Evolutionary conservation across 2,888 invertebrate species (phyloP).

Genomic region (Miltochrista miniata): DNA sequence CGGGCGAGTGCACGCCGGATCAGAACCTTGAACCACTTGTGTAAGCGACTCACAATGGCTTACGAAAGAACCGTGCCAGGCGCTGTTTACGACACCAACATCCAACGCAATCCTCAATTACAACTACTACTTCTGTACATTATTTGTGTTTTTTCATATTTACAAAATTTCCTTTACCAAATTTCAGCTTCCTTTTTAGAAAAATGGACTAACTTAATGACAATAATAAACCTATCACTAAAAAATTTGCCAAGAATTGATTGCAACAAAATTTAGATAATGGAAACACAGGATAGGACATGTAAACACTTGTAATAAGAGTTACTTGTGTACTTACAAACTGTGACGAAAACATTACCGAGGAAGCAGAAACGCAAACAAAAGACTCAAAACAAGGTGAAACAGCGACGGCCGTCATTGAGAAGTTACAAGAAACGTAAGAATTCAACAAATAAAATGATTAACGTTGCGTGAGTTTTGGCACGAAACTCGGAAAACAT

Average conservation of each 20-base stretch:
- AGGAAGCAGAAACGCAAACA: constrained; percentile 63
- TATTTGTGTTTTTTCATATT: constrained; percentile 23
- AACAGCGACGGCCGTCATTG: constrained; percentile 33
- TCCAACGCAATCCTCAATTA: constrained; percentile 63
- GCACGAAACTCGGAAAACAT: constrained; percentile 54
- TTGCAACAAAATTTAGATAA: constrained; percentile 19
- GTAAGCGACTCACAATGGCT: constrained; percentile 77
- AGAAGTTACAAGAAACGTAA: constrained; percentile 38
- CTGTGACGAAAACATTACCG: constrained; percentile 45
- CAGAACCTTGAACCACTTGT: constrained; percentile 82
- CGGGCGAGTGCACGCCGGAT: constrained; percentile 74
- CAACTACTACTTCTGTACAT: constrained; percentile 29
- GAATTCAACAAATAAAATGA: constrained; percentile 48
- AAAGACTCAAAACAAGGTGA: constrained; percentile 58
- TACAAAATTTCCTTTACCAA: constrained; percentile 22
- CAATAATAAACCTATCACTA: neutral
- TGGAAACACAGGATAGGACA: constrained; percentile 39
- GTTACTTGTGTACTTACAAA: constrained; percentile 32
- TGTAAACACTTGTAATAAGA: constrained; percentile 35
- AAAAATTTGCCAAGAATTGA: neutral
- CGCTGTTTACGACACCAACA: constrained; percentile 67
- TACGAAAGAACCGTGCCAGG: constrained; percentile 75
- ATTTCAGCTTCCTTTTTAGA: neutral
- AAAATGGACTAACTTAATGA: neutral
- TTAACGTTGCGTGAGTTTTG: constrained; percentile 55